Base-by-base conservation (phyloP, 2,113 vertebrate genomes). In the Pseudopipra pipra region DNA sequence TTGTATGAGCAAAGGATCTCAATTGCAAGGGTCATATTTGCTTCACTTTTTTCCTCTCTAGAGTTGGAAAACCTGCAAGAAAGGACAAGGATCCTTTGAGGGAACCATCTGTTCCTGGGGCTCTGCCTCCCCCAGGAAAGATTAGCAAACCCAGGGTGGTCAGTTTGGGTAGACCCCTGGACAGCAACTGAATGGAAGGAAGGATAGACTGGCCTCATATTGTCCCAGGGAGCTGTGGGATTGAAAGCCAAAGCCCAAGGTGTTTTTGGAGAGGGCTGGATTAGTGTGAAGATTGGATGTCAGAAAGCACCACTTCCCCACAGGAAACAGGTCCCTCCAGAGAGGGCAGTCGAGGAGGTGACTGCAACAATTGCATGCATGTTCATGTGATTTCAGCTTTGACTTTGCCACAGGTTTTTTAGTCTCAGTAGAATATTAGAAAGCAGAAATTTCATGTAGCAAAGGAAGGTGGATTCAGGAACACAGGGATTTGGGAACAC, bases 21-120 rank as follows among this genome's bases (percentile, higher is more conserved):
- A 93, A 54, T 80, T 86, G 93, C 88, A 86, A 71, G 82, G 87
- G 93, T 95, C 92, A 88, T 61, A 13, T 93, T 93, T 81, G 76
- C 86, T 87, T 76, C 0, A 0, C 49, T 90, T 78, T 86, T 84
- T 66, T 37, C 65, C 15, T 88, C 61, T 67, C 73, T 41, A 55
- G 85, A 83, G 83, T 44, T 71, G 72, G 88, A 31, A 89, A 93
- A 74, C 47, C 68, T 90, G 73, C 47, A 41, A 37, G 76, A 65
- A 92, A 92, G 77, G 93, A 85, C 56, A 74, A 59, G 68, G 79
- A 78, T 71, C 90, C 55, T 95, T 77, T 88, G 94, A 92, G 79
- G 70, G 65, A 67, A 5, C 49, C 72, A 46, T 80, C 79, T 94
- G 85, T 71, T 92, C 75, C 14, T 35, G 8, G 61, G 54, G 17